Evolutionary conservation across 2,888 invertebrate species (phyloP).

Genomic region (Julus scanicus): DNA sequence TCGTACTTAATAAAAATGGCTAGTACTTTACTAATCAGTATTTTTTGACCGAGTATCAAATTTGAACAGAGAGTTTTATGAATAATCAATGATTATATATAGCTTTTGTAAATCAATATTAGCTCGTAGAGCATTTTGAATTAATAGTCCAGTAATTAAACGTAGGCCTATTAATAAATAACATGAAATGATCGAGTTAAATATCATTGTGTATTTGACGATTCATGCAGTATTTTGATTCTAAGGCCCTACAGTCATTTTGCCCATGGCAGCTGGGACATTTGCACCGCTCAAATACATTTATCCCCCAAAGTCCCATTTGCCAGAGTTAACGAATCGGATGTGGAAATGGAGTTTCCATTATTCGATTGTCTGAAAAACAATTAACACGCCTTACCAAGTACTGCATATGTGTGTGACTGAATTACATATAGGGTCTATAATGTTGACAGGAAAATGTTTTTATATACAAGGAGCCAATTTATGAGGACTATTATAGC

Average conservation of each 20-base stretch:
- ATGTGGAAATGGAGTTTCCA: background rate
- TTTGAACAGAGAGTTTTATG: too few relatives aligned
- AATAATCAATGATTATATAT: too few relatives aligned
- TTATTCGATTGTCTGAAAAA: background rate
- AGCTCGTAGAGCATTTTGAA: too few relatives aligned
- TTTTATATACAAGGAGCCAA: background rate
- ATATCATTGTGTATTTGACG: background rate
- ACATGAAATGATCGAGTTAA: too few relatives aligned
- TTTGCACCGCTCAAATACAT: background rate
- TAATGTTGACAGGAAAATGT: background rate
- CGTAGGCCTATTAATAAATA: too few relatives aligned
- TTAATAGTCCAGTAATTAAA: too few relatives aligned
- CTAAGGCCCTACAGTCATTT: too few relatives aligned
- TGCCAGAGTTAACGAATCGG: background rate
- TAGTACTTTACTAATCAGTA: too few relatives aligned
- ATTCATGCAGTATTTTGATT: background rate
- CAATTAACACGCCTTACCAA: background rate
- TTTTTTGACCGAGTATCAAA: too few relatives aligned
- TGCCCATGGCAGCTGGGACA: background rate
- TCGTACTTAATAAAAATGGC: too few relatives aligned
- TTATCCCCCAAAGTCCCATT: slow-evolving; percentile 1
- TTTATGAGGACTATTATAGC: background rate
- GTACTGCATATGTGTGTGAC: background rate
- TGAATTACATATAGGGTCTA: too few relatives aligned
- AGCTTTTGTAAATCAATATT: too few relatives aligned